Percentiles rank a stretch among this genome's conserved stretches.
These are phyloP conservation scores for Himantopus leucocephalus DNA, from an alignment of 2,113 vertebrate species.

Conservation along the genomic window DNA sequence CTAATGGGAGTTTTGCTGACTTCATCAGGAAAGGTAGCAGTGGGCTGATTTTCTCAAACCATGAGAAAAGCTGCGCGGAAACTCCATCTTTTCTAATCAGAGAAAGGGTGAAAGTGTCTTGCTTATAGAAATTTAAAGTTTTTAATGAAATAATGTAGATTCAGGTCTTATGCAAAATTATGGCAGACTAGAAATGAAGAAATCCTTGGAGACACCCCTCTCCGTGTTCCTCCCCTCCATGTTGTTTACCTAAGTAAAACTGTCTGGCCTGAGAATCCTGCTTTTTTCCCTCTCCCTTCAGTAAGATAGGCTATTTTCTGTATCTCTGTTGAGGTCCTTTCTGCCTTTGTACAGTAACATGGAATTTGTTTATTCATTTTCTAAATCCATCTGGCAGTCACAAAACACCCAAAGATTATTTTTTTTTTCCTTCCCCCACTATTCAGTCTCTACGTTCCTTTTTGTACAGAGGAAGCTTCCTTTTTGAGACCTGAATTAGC, in stretches of 20 bases:
- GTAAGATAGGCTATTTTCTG: background rate
- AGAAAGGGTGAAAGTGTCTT: background rate
- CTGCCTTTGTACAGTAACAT: background rate
- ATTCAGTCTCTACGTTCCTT: background rate
- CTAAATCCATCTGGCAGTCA: background rate
- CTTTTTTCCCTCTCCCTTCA: background rate
- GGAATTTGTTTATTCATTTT: constrained; percentile 8
- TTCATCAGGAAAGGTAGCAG: background rate
- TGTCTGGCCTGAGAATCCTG: background rate
- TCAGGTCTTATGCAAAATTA: background rate
- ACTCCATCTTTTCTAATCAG: background rate
- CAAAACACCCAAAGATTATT: background rate
- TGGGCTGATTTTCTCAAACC: background rate
- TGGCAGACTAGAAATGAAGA: background rate
- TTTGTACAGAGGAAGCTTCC: background rate
- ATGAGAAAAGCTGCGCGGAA: background rate
- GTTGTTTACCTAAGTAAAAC: background rate
- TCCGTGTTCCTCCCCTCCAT: background rate
- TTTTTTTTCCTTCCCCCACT: background rate
- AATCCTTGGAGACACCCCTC: background rate
- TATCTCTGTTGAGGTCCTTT: background rate
- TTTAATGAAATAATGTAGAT: background rate
- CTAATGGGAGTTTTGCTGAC: background rate
- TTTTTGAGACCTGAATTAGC: background rate
- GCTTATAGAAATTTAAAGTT: background rate